These are phyloP conservation scores for Tragelaphus imberbis DNA, from an alignment of 2,113 vertebrate species.

Conservation along the genomic window DNA sequence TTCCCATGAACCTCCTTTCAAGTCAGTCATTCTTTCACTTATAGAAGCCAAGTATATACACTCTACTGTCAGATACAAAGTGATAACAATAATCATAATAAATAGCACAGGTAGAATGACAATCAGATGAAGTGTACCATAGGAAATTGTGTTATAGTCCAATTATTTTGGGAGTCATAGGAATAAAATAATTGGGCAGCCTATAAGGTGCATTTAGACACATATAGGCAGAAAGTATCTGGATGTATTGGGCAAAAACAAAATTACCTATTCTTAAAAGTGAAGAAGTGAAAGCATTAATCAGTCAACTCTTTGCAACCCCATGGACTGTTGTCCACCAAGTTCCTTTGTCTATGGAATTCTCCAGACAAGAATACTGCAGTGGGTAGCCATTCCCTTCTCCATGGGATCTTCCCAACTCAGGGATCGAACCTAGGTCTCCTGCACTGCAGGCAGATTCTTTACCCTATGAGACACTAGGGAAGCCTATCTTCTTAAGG, in stretches of 20 bases:
- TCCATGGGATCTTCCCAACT: neutral
- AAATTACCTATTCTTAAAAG: neutral
- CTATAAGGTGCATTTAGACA: neutral
- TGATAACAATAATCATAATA: neutral
- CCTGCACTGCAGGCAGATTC: neutral
- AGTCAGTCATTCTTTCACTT: neutral
- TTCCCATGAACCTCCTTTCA: neutral
- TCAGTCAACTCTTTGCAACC: neutral
- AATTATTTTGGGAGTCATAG: neutral
- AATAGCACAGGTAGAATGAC: neutral
- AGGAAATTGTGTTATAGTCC: neutral
- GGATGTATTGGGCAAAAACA: neutral
- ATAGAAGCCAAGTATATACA: neutral
- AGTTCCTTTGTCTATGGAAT: neutral
- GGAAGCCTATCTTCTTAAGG: neutral
- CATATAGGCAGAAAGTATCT: neutral
- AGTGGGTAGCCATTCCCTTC: neutral
- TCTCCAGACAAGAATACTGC: neutral
- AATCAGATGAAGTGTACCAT: neutral
- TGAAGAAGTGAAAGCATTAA: neutral
- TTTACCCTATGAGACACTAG: neutral
- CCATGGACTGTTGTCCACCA: neutral
- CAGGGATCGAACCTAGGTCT: neutral
- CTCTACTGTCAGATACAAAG: neutral
- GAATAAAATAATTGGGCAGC: neutral